Base-by-base conservation (phyloP, 2,113 vertebrate species). In the Phrynocephalus versicolor region DNA sequence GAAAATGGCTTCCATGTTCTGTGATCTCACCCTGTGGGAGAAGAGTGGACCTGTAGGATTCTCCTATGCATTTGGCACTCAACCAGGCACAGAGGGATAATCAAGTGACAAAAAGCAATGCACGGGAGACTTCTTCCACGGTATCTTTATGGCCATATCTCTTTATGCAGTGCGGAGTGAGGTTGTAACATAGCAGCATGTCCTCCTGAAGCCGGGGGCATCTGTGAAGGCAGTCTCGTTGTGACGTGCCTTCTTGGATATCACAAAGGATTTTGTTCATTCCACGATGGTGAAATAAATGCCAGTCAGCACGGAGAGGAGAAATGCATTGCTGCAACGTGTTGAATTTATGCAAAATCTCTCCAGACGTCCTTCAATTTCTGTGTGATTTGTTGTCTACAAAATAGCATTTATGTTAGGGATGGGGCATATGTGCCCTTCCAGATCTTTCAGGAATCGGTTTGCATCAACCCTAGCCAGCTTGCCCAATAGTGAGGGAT, bases 321-420 rank as follows among this genome's bases (percentile, higher is more conserved):
- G 55, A 39, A 25, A 85, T 30, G 1, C 69, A 58, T 65, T 35
- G 23, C 1, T 35, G 35, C 57, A 51, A 5, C n/a, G 23, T 35
- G 7, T 82, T 58, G 1, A 25, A 87, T 87, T 74, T 79, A 10
- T 23, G 57, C 3, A 62, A 10, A 58, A 79, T 67, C 76, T 37
- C 19, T 75, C 84, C 0, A 75, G 1, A 33, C 15, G 51, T 71
- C 35, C 62, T 87, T 64, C 83, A 75, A 83, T 85, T 87, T 79
- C 39, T 15, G 1, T 35, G 10, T 79, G 2, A 83, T 86, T 30
- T 87, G 9, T 16, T 45, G 79, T 4, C 19, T 25, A 55, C n/a
- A n/a, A 70, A 81, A 3, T 12, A 27, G 6, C 12, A 35, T 25
- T 65, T 35, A 70, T 33, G 16, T 33, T 33, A 70, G 67, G 35